Conservation (phyloP, 1,140 invertebrate genomes). For the Lepidurus apus region DNA sequence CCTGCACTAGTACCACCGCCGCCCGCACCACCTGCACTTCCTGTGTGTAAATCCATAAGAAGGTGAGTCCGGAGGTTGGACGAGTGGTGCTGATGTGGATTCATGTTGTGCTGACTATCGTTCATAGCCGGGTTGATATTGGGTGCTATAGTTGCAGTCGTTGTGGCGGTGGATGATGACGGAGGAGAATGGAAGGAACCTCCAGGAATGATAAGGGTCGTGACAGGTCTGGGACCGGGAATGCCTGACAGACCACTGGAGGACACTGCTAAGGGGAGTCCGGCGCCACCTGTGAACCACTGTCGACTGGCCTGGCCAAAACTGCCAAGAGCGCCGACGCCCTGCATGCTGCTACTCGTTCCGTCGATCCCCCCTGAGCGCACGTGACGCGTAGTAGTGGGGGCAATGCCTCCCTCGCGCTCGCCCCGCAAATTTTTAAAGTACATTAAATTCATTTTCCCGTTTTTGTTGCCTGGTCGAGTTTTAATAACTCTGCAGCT, state of each 20-base stretch:
- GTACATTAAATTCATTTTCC: slow-evolving; percentile 36
- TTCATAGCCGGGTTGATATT: slow-evolving; percentile 15
- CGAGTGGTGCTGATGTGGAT: slow-evolving; percentile 29
- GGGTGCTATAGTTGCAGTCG: background rate
- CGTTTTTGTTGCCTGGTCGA: background rate
- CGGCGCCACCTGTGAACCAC: slow-evolving; percentile 31
- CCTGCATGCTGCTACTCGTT: slow-evolving; percentile 26
- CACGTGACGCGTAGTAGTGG: background rate
- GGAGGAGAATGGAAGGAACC: slow-evolving; percentile 14
- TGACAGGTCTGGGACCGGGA: slow-evolving; percentile 22
- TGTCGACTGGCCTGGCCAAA: slow-evolving; percentile 26
- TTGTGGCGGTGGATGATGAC: background rate
- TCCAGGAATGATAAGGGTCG: slow-evolving; percentile 26
- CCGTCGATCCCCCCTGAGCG: slow-evolving; percentile 31
- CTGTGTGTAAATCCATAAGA: slow-evolving; percentile 29
- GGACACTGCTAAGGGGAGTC: slow-evolving; percentile 8
- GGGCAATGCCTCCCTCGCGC: slow-evolving; percentile 29
- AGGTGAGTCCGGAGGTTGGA: slow-evolving; percentile 30
- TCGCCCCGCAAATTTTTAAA: slow-evolving; percentile 36
- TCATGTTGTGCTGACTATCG: slow-evolving; percentile 30
- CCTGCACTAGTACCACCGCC: slow-evolving; percentile 20
- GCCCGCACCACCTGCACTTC: background rate
- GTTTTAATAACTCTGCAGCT: background rate
- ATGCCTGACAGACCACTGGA: slow-evolving; percentile 16
- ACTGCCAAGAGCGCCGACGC: slow-evolving; percentile 30